Evolutionary conservation across 2,888 invertebrate species (phyloP), one percentile per base, ranked within the genome.

Genomic region (Alsophila aescularia): DNA sequence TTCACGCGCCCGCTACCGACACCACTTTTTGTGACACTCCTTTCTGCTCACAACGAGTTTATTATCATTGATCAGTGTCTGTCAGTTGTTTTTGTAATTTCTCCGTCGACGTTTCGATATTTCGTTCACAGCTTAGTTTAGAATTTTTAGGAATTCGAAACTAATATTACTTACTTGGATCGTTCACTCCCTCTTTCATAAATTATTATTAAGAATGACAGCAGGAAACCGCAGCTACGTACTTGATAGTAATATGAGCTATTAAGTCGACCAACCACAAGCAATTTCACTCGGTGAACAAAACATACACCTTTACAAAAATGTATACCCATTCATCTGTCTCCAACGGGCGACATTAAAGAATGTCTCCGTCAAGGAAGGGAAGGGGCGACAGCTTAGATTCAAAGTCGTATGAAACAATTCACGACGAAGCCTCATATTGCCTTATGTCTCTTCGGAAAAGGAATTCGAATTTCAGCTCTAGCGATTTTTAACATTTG

Each of bases 271-370:
- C 85, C 85, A 86, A 90, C 90, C 90, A 75, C 90, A 87, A 80
- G 79, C 79, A 82, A 82, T 85, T 83, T 81, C 69, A 83, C 79
- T 81, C 79, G 73, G 79, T 81, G 83, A 83, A 86, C 83, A 87
- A 87, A 87, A 89, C 85, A 86, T 78, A 86, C 81, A 86, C 85
- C 81, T 87, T 81, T 85, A 84, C 85, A 86, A 88, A 90, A 90
- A 90, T 89, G 87, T 84, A 74, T 84, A 78, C 80, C 87, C 89
- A 90, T 91, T 88, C 87, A 85, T 91, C 90, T 90, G 90, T 88
- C 87, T 84, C 79, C 82, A 85, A 82, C 78, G 77, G 76, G 80
- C 83, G 87, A 88, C 89, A 83, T 87, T 89, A 88, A 90, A 90
- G 84, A 90, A 90, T 90, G 90, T 88, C 86, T 79, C 82, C 77